These are phyloP conservation scores for Trichosurus vulpecula DNA, from an alignment of 2,797 vertebrate species.

Conservation along the genomic window DNA sequence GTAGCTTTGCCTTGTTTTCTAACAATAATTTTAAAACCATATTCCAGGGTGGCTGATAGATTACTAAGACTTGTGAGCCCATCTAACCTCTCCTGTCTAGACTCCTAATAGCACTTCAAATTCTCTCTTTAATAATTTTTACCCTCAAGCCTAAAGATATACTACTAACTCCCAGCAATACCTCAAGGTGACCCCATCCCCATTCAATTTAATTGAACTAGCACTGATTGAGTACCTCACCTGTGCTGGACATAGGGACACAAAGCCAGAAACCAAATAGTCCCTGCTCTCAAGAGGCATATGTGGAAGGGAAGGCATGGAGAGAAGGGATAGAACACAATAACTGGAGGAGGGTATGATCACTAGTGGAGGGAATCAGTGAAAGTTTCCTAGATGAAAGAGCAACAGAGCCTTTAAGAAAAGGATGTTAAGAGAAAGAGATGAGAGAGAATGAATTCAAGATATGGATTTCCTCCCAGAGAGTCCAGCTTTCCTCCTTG, in stretches of 20 bases:
- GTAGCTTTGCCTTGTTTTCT: conserved; percentile 18
- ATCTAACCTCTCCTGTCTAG: conserved; percentile 1
- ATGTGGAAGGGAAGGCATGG: not conserved
- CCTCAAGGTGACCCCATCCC: not conserved
- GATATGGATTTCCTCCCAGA: no score
- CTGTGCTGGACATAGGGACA: not conserved
- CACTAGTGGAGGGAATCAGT: not conserved
- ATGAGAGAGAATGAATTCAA: no score
- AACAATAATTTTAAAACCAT: conserved; percentile 6
- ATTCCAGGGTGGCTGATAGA: not conserved
- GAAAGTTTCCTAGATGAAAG: not conserved
- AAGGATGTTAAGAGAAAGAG: not conserved
- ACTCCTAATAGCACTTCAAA: conserved; percentile 35
- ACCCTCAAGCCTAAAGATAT: not conserved
- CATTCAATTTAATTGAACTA: not conserved
- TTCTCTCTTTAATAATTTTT: not conserved
- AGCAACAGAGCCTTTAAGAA: not conserved
- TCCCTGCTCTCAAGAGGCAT: not conserved
- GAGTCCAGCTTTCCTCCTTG: no score
- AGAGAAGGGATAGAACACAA: not conserved
- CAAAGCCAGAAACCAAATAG: not conserved
- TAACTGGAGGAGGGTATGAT: not conserved
- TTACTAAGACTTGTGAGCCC: conserved; percentile 21
- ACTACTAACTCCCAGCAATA: not conserved
- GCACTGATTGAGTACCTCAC: not conserved